Evolutionary conservation across 2,888 invertebrate genomes (phyloP), one percentile per base, ranked within the genome.

Genomic region (Amphimallon solstitiale): DNA sequence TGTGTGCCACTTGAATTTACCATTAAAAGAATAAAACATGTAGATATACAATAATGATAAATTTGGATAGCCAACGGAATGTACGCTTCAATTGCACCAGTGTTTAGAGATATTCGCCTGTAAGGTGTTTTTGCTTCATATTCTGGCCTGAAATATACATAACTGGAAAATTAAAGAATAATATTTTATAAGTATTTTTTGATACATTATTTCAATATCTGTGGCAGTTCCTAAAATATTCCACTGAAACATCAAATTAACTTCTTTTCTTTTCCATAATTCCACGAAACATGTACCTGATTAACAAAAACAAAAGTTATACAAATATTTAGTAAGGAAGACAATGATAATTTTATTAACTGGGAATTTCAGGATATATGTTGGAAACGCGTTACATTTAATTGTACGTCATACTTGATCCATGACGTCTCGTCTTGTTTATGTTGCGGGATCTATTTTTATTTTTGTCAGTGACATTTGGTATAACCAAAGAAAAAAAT

Each of bases 241-340:
- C 81, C 81, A 81, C 46, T 74, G 73, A 17, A 78, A 70, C 45
- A 72, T 70, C 37, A 78, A 68, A 6, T 74, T 71, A 9, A 74
- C 66, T 46, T 78, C 73, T 19, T 71, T 67, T 60, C 79, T 68
- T 65, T 72, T 74, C 80, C 80, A 80, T 6, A 78, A 68, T 62
- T 75, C 75, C 12, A 76, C 40, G 66, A 79, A 67, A 9, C 56
- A 23, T 2, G 64, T 60, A 7, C 64, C 67, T 81, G 52, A 63
- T 74, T 70, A 63, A 49, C 7, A n/a, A 35, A 40, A 4, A 48
- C 1, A n/a, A n/a, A n/a, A n/a, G n/a, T n/a, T n/a, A n/a, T n/a
- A n/a, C n/a, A n/a, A n/a, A n/a, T n/a, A n/a, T n/a, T n/a, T n/a
- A n/a, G n/a, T n/a, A n/a, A n/a, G n/a, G n/a, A n/a, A n/a, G n/a